phyloP scores from a whole-genome alignment of 1,140 invertebrate genomes.

The Pseudomyrmex dendroicus region DNA sequence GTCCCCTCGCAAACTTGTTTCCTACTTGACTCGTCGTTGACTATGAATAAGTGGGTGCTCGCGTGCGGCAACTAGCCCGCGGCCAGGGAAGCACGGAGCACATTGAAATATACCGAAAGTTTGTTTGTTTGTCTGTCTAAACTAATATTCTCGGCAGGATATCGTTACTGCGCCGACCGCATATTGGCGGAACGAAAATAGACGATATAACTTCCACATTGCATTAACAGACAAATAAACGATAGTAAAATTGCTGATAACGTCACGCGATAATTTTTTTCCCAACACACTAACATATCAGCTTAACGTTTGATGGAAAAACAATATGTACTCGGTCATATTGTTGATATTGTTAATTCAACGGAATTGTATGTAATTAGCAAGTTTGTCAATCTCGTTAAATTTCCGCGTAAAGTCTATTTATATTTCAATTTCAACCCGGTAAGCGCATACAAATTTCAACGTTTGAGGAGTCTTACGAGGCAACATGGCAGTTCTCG shows the following conservation, averaged over 20 bases:
- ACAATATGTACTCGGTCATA: too few relatives aligned
- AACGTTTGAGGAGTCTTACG: constrained; percentile 15
- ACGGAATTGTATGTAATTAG: too few relatives aligned
- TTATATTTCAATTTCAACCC: neutral
- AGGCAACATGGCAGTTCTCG: neutral
- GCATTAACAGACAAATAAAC: neutral
- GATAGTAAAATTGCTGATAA: too few relatives aligned
- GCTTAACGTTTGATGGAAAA: too few relatives aligned
- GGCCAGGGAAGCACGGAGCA: neutral
- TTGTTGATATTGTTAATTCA: too few relatives aligned
- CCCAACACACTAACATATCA: too few relatives aligned
- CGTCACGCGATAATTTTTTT: too few relatives aligned
- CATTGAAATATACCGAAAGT: neutral
- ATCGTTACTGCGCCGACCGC: neutral
- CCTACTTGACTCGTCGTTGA: constrained; percentile 46
- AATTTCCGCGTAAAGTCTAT: too few relatives aligned
- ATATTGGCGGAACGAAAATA: neutral
- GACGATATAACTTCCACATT: neutral
- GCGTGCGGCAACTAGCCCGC: constrained; percentile 3
- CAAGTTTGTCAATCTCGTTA: too few relatives aligned
- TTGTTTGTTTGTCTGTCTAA: neutral
- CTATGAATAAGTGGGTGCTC: constrained; percentile 18
- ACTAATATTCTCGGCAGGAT: constrained; percentile 1
- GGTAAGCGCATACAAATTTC: neutral
- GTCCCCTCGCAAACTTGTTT: constrained; percentile 12